Conservation (phyloP, 2,888 invertebrate species). For the Tetragonula carbonaria region DNA sequence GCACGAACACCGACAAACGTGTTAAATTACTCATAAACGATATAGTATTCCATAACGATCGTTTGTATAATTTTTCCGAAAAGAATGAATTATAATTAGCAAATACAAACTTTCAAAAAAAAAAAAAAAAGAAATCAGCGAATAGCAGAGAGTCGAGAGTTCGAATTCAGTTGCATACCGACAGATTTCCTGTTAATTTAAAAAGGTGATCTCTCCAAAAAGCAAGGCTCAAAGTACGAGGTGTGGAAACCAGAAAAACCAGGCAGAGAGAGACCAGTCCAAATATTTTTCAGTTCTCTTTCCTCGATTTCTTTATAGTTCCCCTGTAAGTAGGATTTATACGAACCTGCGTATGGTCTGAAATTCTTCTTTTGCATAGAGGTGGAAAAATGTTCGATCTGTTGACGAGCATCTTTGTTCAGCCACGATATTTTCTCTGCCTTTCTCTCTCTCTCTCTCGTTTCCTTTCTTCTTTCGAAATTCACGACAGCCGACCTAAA, state of each 20-base stretch:
- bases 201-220: neutral
- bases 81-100: no score
- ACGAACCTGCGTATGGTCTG: neutral
- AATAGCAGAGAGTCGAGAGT: neutral
- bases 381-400: neutral
- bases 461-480: slow-evolving; percentile 13
- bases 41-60: no score
- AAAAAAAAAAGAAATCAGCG: neutral
- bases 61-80: no score
- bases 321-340: slow-evolving; percentile 31
- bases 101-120: no score
- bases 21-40: no score
- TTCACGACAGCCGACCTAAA: slow-evolving; percentile 4
- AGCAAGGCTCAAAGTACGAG: neutral
- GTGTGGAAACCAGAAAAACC: slow-evolving; percentile 43
- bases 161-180: neutral
- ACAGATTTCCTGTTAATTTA: slow-evolving; percentile 30
- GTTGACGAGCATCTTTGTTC: neutral
- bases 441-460: neutral
- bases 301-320: slow-evolving; percentile 13
- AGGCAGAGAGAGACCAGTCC: slow-evolving; percentile 31
- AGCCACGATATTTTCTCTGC: neutral
- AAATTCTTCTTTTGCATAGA: slow-evolving; percentile 10
- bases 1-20: no score
- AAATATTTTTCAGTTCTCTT: slow-evolving; percentile 27